These are phyloP conservation scores for Toxotes lorentzi DNA, from an alignment of 2,797 vertebrate genomes.

Conservation along the genomic window DNA sequence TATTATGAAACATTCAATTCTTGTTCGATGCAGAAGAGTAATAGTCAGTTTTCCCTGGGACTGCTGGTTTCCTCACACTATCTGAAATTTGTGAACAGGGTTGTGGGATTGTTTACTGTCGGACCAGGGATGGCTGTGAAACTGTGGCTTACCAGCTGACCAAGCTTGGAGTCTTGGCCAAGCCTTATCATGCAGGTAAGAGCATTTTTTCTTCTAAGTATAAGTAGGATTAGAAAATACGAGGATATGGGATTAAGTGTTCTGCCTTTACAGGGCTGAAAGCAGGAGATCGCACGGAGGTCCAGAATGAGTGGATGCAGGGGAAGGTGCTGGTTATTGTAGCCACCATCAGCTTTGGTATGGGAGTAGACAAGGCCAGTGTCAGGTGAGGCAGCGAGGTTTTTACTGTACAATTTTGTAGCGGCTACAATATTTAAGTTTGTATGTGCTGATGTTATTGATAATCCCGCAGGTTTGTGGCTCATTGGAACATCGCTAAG, in stretches of 20 bases:
- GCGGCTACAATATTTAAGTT: neutral
- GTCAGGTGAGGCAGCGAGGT: slow-evolving; percentile 87
- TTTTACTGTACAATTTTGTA: neutral
- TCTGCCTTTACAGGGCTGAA: slow-evolving; percentile 87
- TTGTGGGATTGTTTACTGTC: slow-evolving; percentile 97
- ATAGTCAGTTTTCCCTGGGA: neutral
- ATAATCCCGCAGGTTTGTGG: slow-evolving; percentile 90
- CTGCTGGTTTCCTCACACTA: neutral
- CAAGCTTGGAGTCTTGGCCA: slow-evolving; percentile 89
- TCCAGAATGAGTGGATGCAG: slow-evolving; percentile 96
- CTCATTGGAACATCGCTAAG: slow-evolving; percentile 98
- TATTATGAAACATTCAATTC: neutral
- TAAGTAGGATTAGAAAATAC: neutral
- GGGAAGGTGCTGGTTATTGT: slow-evolving; percentile 94
- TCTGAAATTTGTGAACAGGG: slow-evolving; percentile 78
- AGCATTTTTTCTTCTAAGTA: neutral
- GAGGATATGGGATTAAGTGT: neutral
- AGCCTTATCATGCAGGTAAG: slow-evolving; percentile 96
- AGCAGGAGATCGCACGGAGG: slow-evolving; percentile 87
- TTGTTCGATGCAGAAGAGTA: neutral
- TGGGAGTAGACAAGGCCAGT: slow-evolving; percentile 98
- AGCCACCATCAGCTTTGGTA: slow-evolving; percentile 98
- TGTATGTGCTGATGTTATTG: neutral
- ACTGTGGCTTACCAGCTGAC: slow-evolving; percentile 92
- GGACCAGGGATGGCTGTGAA: slow-evolving; percentile 94